These are phyloP conservation scores for Morpho helenor DNA, from an alignment of 2,888 invertebrate species.

Conservation along the genomic window DNA sequence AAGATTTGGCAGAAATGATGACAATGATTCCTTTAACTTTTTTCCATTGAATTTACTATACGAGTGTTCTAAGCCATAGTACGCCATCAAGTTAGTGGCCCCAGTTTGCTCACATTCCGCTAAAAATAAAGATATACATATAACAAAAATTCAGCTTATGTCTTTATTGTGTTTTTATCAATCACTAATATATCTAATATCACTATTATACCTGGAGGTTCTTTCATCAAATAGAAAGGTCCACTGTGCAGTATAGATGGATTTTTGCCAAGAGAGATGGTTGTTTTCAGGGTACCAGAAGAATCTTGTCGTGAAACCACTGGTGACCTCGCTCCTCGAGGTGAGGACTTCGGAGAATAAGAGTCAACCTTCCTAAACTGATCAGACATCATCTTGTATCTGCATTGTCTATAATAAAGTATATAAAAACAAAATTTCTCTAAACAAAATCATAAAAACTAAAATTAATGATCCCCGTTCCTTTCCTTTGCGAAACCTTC, in stretches of 20 bases:
- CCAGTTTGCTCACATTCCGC: constrained; percentile 96
- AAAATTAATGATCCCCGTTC: constrained; percentile 40
- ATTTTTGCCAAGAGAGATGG: constrained; percentile 97
- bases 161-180: too few relatives aligned
- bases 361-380: constrained; percentile 95
- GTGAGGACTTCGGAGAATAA: constrained; percentile 97
- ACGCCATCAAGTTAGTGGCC: constrained; percentile 97
- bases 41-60: constrained; percentile 99
- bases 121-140: constrained; percentile 44
- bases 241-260: constrained; percentile 98
- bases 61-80: constrained; percentile 97
- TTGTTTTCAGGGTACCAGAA: constrained; percentile 97
- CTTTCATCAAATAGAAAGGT: constrained; percentile 98
- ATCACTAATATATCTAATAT: background rate
- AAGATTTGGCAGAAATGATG: constrained; percentile 95
- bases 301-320: constrained; percentile 98
- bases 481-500: constrained; percentile 35
- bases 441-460: constrained; percentile 64
- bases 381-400: constrained; percentile 93
- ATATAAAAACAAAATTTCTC: constrained; percentile 54
- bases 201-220: constrained; percentile 87
- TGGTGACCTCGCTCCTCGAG: constrained; percentile 95
- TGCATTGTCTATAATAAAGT: constrained; percentile 66
- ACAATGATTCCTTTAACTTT: constrained; percentile 95
- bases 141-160: background rate